phyloP scores from a whole-genome alignment of 1,140 invertebrate species.

The Lanistes nyassanus region DNA sequence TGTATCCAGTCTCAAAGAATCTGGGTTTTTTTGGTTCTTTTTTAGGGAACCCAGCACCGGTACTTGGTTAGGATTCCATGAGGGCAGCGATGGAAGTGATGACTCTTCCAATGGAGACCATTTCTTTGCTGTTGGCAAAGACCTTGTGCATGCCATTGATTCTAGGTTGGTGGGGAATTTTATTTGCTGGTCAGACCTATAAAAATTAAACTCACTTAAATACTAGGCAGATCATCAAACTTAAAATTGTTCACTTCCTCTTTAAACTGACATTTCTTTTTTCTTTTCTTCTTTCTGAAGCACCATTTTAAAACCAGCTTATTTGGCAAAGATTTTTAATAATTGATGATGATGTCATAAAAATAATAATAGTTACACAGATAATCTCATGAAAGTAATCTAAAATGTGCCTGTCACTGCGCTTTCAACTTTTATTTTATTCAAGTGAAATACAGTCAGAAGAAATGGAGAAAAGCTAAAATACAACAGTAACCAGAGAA shows the following conservation, averaged over 20 bases:
- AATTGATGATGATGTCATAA: too few relatives aligned
- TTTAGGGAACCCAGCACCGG: slow-evolving; percentile 46
- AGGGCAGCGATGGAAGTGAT: slow-evolving; percentile 60
- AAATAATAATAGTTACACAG: too few relatives aligned
- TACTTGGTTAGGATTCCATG: slow-evolving; percentile 59
- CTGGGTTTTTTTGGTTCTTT: not conserved
- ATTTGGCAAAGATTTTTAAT: not conserved
- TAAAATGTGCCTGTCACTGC: too few relatives aligned
- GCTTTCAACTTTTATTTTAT: too few relatives aligned
- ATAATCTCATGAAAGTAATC: too few relatives aligned
- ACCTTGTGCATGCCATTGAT: slow-evolving; percentile 50
- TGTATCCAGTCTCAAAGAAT: not conserved
- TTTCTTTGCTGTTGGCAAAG: slow-evolving; percentile 56
- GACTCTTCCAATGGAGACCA: slow-evolving; percentile 59
- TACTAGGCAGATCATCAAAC: too few relatives aligned
- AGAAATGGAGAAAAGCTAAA: too few relatives aligned
- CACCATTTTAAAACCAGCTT: not conserved
- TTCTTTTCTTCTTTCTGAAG: slow-evolving; percentile 1
- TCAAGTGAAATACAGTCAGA: too few relatives aligned
- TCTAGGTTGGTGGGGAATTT: slow-evolving; percentile 41
- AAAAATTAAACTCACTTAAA: not conserved
- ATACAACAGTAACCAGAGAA: too few relatives aligned
- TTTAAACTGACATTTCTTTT: not conserved
- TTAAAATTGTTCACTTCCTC: not conserved
- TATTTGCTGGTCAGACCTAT: slow-evolving; percentile 5